phyloP scores from a whole-genome alignment of 2,113 vertebrate species.

The Dendrocopos noguchii region DNA sequence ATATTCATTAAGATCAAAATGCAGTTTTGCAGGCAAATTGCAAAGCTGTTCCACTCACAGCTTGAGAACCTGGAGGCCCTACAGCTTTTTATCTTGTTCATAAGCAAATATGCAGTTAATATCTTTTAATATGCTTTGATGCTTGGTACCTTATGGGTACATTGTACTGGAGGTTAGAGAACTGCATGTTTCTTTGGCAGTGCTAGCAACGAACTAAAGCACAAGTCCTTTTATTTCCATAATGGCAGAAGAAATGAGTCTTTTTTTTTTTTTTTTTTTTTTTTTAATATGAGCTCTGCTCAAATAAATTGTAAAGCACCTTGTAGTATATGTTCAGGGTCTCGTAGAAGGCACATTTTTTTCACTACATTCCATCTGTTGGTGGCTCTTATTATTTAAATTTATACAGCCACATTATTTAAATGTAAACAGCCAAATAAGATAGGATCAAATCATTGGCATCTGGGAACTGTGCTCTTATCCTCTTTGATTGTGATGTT shows the following conservation, averaged over 20 bases:
- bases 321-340: constrained; percentile 73
- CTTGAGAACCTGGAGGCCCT: constrained; percentile 94
- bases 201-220: constrained; percentile 81
- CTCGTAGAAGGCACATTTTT: constrained; percentile 68
- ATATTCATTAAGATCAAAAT: constrained; percentile 99
- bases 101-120: constrained; percentile 95
- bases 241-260: constrained; percentile 80
- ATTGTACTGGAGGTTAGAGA: constrained; percentile 83
- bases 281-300: constrained; percentile 74
- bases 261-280: constrained; percentile 66
- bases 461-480: constrained; percentile 82
- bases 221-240: constrained; percentile 80
- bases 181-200: constrained; percentile 81
- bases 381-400: constrained; percentile 81
- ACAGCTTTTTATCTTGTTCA: constrained; percentile 93
- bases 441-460: constrained; percentile 83
- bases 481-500: constrained; percentile 84
- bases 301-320: constrained; percentile 78
- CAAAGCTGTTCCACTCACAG: constrained; percentile 99
- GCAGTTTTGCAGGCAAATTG: constrained; percentile 98
- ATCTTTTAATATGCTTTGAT: constrained; percentile 96
- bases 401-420: constrained; percentile 81
- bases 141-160: constrained; percentile 86
- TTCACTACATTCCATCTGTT: constrained; percentile 77
- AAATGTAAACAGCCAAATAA: constrained; percentile 85